Base-by-base conservation (phyloP, 2,113 vertebrate species). In the Irena cyanogastra region DNA sequence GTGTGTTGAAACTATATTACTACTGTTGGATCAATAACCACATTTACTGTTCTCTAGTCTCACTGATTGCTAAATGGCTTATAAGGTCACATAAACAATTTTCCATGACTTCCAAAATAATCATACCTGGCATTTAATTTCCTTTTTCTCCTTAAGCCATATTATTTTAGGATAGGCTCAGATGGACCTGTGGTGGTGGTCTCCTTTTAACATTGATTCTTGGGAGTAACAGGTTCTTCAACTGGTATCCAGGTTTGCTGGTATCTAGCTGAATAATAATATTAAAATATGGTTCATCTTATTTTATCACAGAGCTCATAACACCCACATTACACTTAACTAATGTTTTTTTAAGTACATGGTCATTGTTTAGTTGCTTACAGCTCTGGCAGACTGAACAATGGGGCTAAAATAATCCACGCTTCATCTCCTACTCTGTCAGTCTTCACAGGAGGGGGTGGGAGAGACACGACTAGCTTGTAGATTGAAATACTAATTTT, bases 101-200 rank as follows among this genome's bases (percentile, higher is more conserved):
- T 93, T 66, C 69, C 47, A 60, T 44, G 17, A 75, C 56, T 94
- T 81, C 35, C 72, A 96, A 92, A 95, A 93, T 82, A 92, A 94
- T 65, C 49, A 88, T 44, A 90, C 30, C 53, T 93, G 45, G 79
- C 56, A 86, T 79, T 85, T 80, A 63, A 90, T 86, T 93, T 90
- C 79, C 65, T 87, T 77, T 89, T 88, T 69, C 52, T 83, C 52
- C 39, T 86, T 91, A 81, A 81, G 56, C 20, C 60, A n/a, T 63
- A 83, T 50, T 83, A 60, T 84, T 84, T 87, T 80, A 90, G 15
- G 8, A 81, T 49, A 86, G 64, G 24, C 21, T 87, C 75, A 80
- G 72, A 63, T 15, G 10, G 11, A 80, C 44, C 31, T 76, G n/a
- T 21, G 17, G 21, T 72, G 6, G 12, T 87, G 17, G 64, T 30